Conservation (phyloP, 2,888 invertebrate genomes). For the Aleiodes testaceus region DNA sequence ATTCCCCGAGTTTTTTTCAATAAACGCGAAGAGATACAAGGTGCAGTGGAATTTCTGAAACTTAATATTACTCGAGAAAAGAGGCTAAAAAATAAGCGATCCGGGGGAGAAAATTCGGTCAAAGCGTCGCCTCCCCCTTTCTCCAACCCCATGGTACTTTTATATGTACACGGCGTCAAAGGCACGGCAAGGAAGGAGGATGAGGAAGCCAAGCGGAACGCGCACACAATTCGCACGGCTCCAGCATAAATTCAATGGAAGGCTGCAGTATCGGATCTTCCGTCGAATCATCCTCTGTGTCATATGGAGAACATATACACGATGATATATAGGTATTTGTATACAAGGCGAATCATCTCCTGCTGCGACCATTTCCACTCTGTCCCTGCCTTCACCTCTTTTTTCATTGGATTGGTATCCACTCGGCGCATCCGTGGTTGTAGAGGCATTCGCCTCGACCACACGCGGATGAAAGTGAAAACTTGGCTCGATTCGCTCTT, state of each 20-base stretch:
- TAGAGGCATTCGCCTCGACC: slow-evolving; percentile 33
- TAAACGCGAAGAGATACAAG: slow-evolving; percentile 17
- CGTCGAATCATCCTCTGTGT: slow-evolving; percentile 49
- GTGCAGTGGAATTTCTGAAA: slow-evolving; percentile 24
- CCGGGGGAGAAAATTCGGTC: slow-evolving; percentile 34
- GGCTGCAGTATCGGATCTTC: slow-evolving; percentile 57
- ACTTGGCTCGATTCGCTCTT: slow-evolving; percentile 60
- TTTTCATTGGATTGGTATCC: slow-evolving; percentile 4
- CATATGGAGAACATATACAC: slow-evolving; percentile 19
- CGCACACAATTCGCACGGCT: slow-evolving; percentile 59
- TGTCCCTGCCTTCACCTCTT: not conserved
- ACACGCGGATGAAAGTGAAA: slow-evolving; percentile 69
- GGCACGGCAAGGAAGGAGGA: slow-evolving; percentile 29
- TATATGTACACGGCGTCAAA: slow-evolving; percentile 8
- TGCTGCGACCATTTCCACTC: slow-evolving; percentile 26
- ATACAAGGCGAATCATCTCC: not conserved
- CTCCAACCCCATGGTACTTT: slow-evolving; percentile 2
- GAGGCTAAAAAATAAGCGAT: slow-evolving; percentile 21
- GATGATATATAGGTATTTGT: slow-evolving; percentile 21
- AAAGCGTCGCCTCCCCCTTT: slow-evolving; percentile 31
- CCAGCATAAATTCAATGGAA: slow-evolving; percentile 59
- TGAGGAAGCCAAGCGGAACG: slow-evolving; percentile 58
- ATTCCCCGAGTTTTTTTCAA: slow-evolving; percentile 36
- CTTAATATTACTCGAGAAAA: slow-evolving; percentile 29
- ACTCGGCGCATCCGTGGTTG: slow-evolving; percentile 11